Percentiles rank a stretch among this genome's conserved stretches.
These are phyloP conservation scores for Drosophila rubida DNA, from an alignment of 2,888 invertebrate species.

Conservation along the genomic window DNA sequence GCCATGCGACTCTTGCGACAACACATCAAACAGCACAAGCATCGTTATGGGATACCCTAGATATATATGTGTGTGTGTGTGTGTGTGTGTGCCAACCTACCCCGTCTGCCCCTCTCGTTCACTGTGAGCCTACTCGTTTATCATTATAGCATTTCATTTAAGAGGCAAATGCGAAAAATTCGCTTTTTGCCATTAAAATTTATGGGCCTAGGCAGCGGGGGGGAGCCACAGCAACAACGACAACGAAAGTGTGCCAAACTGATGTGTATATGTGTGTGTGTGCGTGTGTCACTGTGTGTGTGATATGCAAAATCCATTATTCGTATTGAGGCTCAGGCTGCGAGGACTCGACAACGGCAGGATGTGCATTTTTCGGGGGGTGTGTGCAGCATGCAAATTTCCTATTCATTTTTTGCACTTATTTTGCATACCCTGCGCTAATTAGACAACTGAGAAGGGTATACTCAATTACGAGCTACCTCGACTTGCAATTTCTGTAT, in stretches of 20 bases:
- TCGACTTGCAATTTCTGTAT: neutral
- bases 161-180: slow-evolving; percentile 61
- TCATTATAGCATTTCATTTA: slow-evolving; percentile 39
- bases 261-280: slow-evolving; percentile 18
- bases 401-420: slow-evolving; percentile 21
- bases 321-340: neutral
- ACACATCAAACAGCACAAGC: slow-evolving; percentile 29
- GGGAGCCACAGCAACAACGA: slow-evolving; percentile 1
- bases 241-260: slow-evolving; percentile 47
- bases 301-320: slow-evolving; percentile 46
- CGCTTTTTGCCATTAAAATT: slow-evolving; percentile 77
- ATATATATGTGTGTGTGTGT: neutral
- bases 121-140: neutral
- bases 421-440: slow-evolving; percentile 22
- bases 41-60: slow-evolving; percentile 10
- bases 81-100: neutral
- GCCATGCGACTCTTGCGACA: neutral
- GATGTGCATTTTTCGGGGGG: slow-evolving; percentile 41
- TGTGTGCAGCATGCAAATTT: slow-evolving; percentile 48
- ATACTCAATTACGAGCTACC: neutral
- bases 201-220: slow-evolving; percentile 46
- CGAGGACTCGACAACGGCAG: slow-evolving; percentile 10
- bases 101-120: neutral
- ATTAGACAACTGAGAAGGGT: neutral
- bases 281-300: slow-evolving; percentile 26